A percentile compares a stretch with the other conserved stretches of the same genome.
These are phyloP conservation scores for Dysmachus trigonus DNA, from an alignment of 2,888 invertebrate species.

Conservation along the genomic window DNA sequence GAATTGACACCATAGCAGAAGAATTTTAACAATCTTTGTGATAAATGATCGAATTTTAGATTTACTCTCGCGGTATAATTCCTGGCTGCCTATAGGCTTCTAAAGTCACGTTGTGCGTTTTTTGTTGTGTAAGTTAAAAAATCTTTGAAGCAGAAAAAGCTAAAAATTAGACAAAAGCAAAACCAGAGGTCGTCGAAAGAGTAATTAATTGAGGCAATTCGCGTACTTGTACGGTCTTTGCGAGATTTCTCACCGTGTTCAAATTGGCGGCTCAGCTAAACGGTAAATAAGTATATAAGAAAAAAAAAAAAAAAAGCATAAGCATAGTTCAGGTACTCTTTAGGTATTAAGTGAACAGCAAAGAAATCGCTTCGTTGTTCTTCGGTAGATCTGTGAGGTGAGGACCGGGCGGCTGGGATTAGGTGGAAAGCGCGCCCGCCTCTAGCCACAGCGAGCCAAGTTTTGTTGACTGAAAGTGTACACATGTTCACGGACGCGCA, in stretches of 20 bases:
- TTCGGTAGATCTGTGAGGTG: not conserved
- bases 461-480: not conserved
- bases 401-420: not conserved
- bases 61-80: too few relatives aligned
- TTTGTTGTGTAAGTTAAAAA: not conserved
- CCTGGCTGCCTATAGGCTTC: not conserved
- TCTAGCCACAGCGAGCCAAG: not conserved
- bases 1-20: not conserved
- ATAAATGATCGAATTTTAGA: not conserved
- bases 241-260: slow-evolving; percentile 5
- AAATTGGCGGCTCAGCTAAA: slow-evolving; percentile 3
- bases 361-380: slow-evolving; percentile 14
- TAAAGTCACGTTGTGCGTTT: not conserved
- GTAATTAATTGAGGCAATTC: slow-evolving; percentile 11
- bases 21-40: not conserved
- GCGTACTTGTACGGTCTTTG: not conserved
- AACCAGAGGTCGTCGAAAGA: not conserved
- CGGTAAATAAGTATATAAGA: too few relatives aligned
- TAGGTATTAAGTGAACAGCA: not conserved
- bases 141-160: not conserved
- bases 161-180: not conserved
- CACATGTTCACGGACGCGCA: not conserved
- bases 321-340: not conserved
- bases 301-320: not conserved
- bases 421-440: slow-evolving; percentile 10